These are phyloP conservation scores for Drosophila birchii DNA, from an alignment of 2,888 invertebrate species.

Conservation along the genomic window DNA sequence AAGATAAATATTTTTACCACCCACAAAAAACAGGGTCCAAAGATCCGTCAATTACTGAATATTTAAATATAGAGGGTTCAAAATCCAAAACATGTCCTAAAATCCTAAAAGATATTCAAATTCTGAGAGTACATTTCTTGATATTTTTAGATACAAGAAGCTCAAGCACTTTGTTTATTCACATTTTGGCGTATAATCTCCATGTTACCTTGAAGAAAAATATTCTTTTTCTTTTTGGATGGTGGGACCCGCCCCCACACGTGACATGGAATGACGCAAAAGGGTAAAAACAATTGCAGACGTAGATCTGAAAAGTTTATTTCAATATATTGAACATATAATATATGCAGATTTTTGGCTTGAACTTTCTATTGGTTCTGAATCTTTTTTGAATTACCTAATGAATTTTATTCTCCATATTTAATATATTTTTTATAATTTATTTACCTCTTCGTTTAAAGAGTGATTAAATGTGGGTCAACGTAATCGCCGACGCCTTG, in stretches of 20 bases:
- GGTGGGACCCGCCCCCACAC: constrained; percentile 42
- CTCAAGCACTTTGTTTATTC: constrained; percentile 46
- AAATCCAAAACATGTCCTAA: constrained; percentile 25
- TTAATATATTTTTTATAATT: constrained; percentile 1
- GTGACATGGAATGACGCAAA: constrained; percentile 55
- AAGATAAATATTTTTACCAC: not conserved
- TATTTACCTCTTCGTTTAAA: constrained; percentile 14
- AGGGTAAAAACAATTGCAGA: constrained; percentile 44
- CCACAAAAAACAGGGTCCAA: not conserved
- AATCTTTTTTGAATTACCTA: constrained; percentile 28
- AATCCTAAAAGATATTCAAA: not conserved
- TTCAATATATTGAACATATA: constrained; percentile 14
- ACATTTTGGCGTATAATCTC: constrained; percentile 49
- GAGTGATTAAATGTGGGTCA: constrained; percentile 54
- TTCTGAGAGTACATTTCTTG: not conserved
- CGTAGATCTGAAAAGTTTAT: constrained; percentile 30
- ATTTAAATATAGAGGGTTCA: not conserved
- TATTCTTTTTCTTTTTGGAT: not conserved
- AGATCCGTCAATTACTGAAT: constrained; percentile 8
- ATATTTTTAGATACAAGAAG: constrained; percentile 41
- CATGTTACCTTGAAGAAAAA: constrained; percentile 45
- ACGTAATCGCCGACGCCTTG: constrained; percentile 30
- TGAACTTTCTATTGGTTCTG: constrained; percentile 34
- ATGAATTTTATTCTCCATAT: not conserved
- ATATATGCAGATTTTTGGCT: constrained; percentile 12